phyloP scores from a whole-genome alignment of 1,140 invertebrate species.

The Tetraneura akinire region DNA sequence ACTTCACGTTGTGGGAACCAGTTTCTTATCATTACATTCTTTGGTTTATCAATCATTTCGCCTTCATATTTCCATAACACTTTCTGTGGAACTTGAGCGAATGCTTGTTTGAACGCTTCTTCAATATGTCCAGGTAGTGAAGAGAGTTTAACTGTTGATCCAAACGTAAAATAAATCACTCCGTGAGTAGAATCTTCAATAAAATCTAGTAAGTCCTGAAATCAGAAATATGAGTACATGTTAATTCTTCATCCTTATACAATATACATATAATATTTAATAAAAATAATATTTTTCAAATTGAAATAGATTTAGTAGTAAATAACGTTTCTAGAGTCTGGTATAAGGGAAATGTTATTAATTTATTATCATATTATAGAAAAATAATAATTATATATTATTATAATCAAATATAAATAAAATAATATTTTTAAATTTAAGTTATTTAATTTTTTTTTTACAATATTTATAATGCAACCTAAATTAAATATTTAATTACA shows the following conservation, averaged over 20 bases:
- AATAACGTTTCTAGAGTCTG: background rate
- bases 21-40: constrained; percentile 59
- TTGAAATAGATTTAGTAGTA: background rate
- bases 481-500: no score
- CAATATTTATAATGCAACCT: no score
- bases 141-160: constrained; percentile 58
- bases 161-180: constrained; percentile 73
- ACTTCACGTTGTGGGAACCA: constrained; percentile 69
- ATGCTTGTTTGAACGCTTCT: constrained; percentile 55
- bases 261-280: no score
- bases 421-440: no score
- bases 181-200: no score
- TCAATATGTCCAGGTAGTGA: background rate
- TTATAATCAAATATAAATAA: no score
- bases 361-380: no score
- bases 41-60: no score
- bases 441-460: no score
- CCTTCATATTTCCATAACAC: constrained; percentile 66
- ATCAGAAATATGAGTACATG: background rate
- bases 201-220: constrained; percentile 54
- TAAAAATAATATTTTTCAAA: constrained; percentile 36
- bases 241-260: no score
- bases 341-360: no score
- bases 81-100: constrained; percentile 60
- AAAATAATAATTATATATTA: no score